A percentile compares a stretch with the other conserved stretches of the same genome.
Evolutionary conservation across 1,140 invertebrate genomes (phyloP).

Genomic region (Gonatopus flavifemur): DNA sequence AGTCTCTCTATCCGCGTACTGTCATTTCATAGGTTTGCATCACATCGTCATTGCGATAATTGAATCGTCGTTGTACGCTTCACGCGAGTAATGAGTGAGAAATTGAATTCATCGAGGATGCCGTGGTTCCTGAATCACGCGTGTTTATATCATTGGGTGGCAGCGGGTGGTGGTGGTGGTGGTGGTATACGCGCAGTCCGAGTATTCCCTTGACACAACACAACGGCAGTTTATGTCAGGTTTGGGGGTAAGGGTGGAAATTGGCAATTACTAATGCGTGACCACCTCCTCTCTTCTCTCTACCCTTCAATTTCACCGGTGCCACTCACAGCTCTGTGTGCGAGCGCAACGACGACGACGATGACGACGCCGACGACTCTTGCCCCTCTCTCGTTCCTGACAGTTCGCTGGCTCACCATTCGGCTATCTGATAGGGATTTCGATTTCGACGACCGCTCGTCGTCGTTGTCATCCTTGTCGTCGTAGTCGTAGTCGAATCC

Average conservation of each 20-base stretch:
- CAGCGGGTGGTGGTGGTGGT: neutral
- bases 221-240: conserved; percentile 25
- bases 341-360: too few relatives aligned
- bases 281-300: too few relatives aligned
- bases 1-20: neutral
- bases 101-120: conserved; percentile 28
- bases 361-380: conserved; percentile 14
- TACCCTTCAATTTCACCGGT: too few relatives aligned
- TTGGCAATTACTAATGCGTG: conserved; percentile 38
- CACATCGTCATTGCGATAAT: too few relatives aligned
- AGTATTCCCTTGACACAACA: conserved; percentile 27
- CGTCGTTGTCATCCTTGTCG: conserved; percentile 3
- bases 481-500: too few relatives aligned
- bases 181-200: conserved; percentile 12
- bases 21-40: neutral
- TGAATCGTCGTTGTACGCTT: conserved; percentile 21
- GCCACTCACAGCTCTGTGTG: too few relatives aligned
- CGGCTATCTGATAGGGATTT: too few relatives aligned
- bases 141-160: conserved; percentile 25
- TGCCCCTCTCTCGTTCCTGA: conserved; percentile 12
- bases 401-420: conserved; percentile 15
- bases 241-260: conserved; percentile 24
- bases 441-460: conserved; percentile 10
- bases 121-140: conserved; percentile 15
- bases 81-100: conserved; percentile 20